These are phyloP conservation scores for Anguilla megastoma DNA, from an alignment of 2,797 vertebrate species.

Conservation along the genomic window DNA sequence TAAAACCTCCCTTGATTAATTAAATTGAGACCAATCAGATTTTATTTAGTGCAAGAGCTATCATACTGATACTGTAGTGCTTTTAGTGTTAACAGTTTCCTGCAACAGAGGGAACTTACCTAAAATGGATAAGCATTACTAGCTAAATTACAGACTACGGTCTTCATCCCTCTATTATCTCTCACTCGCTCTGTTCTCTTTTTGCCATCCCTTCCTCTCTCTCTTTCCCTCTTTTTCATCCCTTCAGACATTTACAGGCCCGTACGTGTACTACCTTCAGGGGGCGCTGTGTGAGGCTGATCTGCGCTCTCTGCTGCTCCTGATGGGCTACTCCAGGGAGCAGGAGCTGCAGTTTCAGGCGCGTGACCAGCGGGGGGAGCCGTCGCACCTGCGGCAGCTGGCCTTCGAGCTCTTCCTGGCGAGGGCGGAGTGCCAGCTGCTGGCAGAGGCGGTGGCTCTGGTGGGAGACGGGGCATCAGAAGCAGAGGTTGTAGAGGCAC, in stretches of 20 bases:
- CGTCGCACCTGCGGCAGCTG: constrained; percentile 72
- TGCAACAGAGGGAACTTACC: no score
- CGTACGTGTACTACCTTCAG: constrained; percentile 95
- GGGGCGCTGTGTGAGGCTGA: constrained; percentile 87
- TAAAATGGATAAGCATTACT: no score
- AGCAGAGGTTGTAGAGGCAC: constrained; percentile 82
- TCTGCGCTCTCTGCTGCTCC: constrained; percentile 82
- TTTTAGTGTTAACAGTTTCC: no score
- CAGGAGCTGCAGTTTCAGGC: constrained; percentile 74
- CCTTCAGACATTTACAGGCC: constrained; percentile 92
- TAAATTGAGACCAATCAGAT: no score
- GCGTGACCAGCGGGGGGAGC: constrained; percentile 66
- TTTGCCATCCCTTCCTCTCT: background rate
- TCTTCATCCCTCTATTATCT: background rate
- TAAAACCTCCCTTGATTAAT: no score
- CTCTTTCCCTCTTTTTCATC: background rate
- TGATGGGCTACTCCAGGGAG: constrained; percentile 91
- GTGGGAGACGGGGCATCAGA: constrained; percentile 83
- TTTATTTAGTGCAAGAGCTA: no score
- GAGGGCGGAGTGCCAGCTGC: constrained; percentile 90
- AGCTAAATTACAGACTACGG: no score
- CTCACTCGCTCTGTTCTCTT: background rate
- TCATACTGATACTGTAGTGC: background rate
- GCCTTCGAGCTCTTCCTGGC: constrained; percentile 94
- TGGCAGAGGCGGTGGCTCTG: constrained; percentile 88